Conservation (phyloP, 2,797 vertebrate genomes). For the Saxicola maurus region DNA sequence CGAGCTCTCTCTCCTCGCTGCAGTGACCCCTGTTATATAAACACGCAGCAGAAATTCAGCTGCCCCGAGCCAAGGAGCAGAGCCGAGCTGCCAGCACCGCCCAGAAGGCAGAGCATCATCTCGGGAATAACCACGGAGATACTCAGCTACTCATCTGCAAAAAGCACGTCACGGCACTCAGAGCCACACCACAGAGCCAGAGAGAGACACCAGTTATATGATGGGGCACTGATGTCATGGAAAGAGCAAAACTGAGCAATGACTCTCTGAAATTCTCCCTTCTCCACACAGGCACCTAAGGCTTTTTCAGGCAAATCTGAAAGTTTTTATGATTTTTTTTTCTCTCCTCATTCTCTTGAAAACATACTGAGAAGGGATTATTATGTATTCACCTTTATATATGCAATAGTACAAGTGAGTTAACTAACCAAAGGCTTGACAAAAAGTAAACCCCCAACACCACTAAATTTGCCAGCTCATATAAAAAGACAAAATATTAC, state of each 20-base stretch:
- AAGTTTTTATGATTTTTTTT: not conserved
- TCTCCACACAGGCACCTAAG: not conserved
- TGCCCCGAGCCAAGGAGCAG: not conserved
- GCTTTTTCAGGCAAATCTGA: not conserved
- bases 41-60: slow-evolving; percentile 44
- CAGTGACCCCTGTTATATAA: slow-evolving; percentile 68
- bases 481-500: not conserved
- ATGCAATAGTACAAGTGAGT: not conserved
- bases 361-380: not conserved
- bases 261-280: not conserved
- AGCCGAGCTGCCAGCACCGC: not conserved
- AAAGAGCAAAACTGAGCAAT: not conserved
- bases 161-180: not conserved
- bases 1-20: slow-evolving; percentile 62
- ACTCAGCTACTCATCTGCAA: not conserved
- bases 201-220: not conserved
- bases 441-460: not conserved
- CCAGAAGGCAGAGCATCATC: not conserved
- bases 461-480: not conserved
- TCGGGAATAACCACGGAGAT: not conserved
- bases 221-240: not conserved
- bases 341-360: not conserved
- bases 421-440: not conserved
- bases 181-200: not conserved
- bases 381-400: not conserved